Base-by-base conservation (phyloP, 2,888 invertebrate genomes). In the Invenusta paracnida region DNA sequence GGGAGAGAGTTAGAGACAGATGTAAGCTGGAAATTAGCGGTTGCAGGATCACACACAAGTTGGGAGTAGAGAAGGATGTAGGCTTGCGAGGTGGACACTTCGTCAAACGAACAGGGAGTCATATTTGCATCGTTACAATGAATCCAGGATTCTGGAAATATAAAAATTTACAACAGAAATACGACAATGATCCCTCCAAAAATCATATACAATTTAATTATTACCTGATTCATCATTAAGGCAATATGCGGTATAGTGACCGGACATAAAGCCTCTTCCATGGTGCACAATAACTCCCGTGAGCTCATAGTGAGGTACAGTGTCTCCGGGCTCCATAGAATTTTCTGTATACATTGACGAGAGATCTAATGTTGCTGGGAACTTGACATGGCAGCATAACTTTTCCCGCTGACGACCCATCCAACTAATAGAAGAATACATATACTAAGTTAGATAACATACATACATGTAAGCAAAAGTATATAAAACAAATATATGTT, bases 171-270 rank as follows among this genome's bases (percentile, higher is more conserved):
- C 66, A 66, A 66, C 66, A 13, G 66, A 11, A 66, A 11, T 13
- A 66, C 66, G 11, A n/a, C n/a, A 66, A 11, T 66, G 11, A 13
- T n/a, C 13, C 13, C 66, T 13, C 13, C 11, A 66, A n/a, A 66
- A 66, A 11, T n/a, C 66, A 66, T n/a, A 66, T 13, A n/a, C 66
- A 66, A 66, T 66, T n/a, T 66, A n/a, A 86, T 5, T 27, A 85
- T 82, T 31, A 91, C 91, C 90, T 81, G 90, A 89, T 85, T 89
- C 89, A 29, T 88, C 87, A 87, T 90, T 90, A 89, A 90, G 90
- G 83, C 90, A 90, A 87, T 89, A 91, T 27, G 90, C 89, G 23
- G 91, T 91, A 88, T 91, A 91, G 85, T 91, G 91, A 11, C 91
- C 91, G 13, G 90, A 90, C 11, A 90, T 89, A 85, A 91, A 91